Percentiles rank a stretch among this genome's conserved stretches.
phyloP scores from a whole-genome alignment of 2,797 vertebrate species.

The Rhyacichthys aspro region DNA sequence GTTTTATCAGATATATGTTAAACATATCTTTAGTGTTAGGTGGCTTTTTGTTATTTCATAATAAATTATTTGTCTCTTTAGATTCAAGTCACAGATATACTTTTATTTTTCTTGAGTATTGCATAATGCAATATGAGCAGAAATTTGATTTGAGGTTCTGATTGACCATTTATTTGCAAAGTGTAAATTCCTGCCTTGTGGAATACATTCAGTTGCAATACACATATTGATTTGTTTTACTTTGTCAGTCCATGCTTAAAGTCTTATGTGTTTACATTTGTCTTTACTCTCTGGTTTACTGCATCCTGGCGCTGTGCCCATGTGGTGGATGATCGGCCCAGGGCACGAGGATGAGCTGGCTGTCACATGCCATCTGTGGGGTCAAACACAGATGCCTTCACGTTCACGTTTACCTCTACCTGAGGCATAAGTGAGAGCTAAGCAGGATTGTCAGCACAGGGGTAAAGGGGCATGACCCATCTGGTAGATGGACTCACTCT shows the following conservation, averaged over 20 bases:
- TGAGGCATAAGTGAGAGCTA: constrained; percentile 26
- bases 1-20: no score
- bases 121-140: no score
- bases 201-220: no score
- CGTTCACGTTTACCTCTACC: constrained; percentile 38
- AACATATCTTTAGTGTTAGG: no score
- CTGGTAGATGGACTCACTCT: constrained; percentile 1
- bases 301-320: constrained; percentile 12
- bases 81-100: no score
- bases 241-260: not conserved
- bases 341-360: constrained; percentile 51
- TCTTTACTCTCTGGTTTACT: constrained; percentile 1
- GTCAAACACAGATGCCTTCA: constrained; percentile 48
- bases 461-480: constrained; percentile 20
- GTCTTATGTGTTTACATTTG: constrained; percentile 7
- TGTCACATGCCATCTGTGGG: constrained; percentile 67
- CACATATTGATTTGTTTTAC: not conserved
- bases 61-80: no score
- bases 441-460: constrained; percentile 40
- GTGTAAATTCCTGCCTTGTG: no score
- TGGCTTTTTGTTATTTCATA: no score
- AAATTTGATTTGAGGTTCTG: no score
- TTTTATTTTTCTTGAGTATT: no score
- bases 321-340: constrained; percentile 51
- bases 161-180: no score